Base-by-base conservation (phyloP, 2,113 vertebrate genomes). In the Cairina moschata region DNA sequence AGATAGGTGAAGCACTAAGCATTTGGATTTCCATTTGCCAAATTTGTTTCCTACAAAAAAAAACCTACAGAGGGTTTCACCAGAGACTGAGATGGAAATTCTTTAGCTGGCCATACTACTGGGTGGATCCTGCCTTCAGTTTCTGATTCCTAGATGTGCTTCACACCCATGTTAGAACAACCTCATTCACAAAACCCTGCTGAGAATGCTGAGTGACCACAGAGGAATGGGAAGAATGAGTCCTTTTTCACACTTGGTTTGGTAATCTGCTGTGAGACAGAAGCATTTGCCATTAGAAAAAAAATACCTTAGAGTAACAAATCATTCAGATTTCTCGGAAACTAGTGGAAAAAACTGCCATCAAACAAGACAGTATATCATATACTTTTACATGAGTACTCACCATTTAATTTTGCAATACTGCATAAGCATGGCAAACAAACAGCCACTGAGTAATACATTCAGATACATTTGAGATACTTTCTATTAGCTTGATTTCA, bases 221-320 rank as follows among this genome's bases (percentile, higher is more conserved):
- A 2, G 29, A 74, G 69, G 52, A 97, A 90, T 36, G 88, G 68
- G 17, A 94, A 28, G 73, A 94, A 95, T 88, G 88, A 91, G 52
- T 21, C 28, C 29, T 81, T 83, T 55, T 58, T 86, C 86, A 82
- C 23, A 1, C 34, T 65, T 0, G 0, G 28, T 88, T 93, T 88
- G 38, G 76, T 60, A 96, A 95, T 95, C 34, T 25, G 28, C 76
- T 96, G 91, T 2, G 17, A 68, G 54, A 48, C 88, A 14, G 16
- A 55, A 86, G 52, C 11, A 54, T 25, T 94, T 20, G 3, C 38
- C 60, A 68, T 69, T 12, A 17, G 65, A 84, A 85, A 87, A 87
- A 40, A 93, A 96, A 94, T 36, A 44, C 8, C 13, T 88, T 91
- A 44, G 28, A 82, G 73, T 86, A 83, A 81, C 6, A 83, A 83